phyloP scores from a whole-genome alignment of 2,888 invertebrate genomes.

The Hesperia comma region DNA sequence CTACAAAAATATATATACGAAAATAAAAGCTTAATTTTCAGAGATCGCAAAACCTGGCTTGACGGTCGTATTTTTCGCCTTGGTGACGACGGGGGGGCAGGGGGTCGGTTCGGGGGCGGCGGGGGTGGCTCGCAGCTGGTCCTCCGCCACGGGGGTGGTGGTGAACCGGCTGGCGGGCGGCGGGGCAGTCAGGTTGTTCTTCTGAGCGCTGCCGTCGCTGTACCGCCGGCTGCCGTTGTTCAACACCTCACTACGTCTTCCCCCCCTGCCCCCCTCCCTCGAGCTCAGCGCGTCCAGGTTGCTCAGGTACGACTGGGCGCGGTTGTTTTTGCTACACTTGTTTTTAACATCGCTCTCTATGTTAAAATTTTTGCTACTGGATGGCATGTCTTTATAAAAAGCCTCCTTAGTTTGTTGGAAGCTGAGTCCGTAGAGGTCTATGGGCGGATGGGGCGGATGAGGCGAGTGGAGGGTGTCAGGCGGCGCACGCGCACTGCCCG shows the following conservation, averaged over 20 bases:
- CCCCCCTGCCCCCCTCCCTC: constrained; percentile 57
- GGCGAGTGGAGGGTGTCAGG: too few relatives aligned
- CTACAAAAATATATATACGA: not conserved
- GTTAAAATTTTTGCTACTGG: constrained; percentile 75
- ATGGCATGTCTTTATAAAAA: constrained; percentile 72
- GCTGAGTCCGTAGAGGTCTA: constrained; percentile 67
- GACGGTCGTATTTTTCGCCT: constrained; percentile 61
- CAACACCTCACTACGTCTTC: constrained; percentile 60
- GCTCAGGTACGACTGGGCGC: constrained; percentile 49
- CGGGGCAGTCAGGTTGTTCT: constrained; percentile 55
- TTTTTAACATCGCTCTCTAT: constrained; percentile 59
- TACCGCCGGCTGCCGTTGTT: constrained; percentile 72
- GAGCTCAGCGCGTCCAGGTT: constrained; percentile 62
- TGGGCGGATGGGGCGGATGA: too few relatives aligned
- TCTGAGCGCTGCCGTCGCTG: constrained; percentile 72
- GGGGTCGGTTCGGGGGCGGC: constrained; percentile 42
- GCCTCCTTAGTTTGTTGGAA: constrained; percentile 70
- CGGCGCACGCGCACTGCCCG: constrained; percentile 49
- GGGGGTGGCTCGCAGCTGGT: constrained; percentile 53
- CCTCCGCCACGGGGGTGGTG: constrained; percentile 71
- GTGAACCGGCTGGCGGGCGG: constrained; percentile 67
- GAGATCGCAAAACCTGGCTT: constrained; percentile 71
- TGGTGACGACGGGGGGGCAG: constrained; percentile 61
- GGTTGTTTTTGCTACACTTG: constrained; percentile 62
- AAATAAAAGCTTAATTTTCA: constrained; percentile 43